Evolutionary conservation across 2,888 invertebrate genomes (phyloP), one percentile per base, ranked within the genome.

Genomic region (Nomada fabriciana): DNA sequence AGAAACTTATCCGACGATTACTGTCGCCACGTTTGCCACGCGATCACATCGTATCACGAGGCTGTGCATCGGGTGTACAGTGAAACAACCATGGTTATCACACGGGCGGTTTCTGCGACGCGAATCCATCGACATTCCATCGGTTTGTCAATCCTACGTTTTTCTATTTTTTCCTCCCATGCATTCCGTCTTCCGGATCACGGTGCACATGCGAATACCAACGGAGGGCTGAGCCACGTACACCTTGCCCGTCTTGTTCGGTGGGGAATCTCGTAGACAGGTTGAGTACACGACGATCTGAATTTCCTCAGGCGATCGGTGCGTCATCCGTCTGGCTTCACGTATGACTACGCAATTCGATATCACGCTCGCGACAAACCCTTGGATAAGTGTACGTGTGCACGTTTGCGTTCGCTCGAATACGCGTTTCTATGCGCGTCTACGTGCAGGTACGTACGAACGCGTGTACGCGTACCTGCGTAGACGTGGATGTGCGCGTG

Each of bases 311-410:
- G 85, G 86, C 90, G 88, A 90, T 89, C 89, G 87, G 86, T 75
- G 76, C 87, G 87, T 91, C 89, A 90, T 89, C 85, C 88, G 89
- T 91, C 85, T 89, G 85, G 86, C 89, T 91, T 91, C 89, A 91
- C 91, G 90, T 91, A 89, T 91, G 92, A 92, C 91, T 92, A 91
- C 90, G 91, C 92, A 91, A 92, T 91, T 92, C 89, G 90, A 92
- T 91, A 91, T 92, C 90, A 81, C 80, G 82, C 85, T 85, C 64
- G 83, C 80, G 84, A 83, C 87, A 87, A 76, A n/a, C 73, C 29
- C 23, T 23, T 29, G n/a, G 57, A 68, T 69, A 52, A 50, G 50
- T 36, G 29, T 61, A 67, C 61, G 65, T 63, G 47, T 15, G 47
- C 47, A 47, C 4, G 13, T 47, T 11, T 47, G 15, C 15, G 15